Percentiles rank a stretch among this genome's conserved stretches.
phyloP scores from a whole-genome alignment of 2,888 invertebrate genomes.

The Zygothrica quintamaculata region DNA sequence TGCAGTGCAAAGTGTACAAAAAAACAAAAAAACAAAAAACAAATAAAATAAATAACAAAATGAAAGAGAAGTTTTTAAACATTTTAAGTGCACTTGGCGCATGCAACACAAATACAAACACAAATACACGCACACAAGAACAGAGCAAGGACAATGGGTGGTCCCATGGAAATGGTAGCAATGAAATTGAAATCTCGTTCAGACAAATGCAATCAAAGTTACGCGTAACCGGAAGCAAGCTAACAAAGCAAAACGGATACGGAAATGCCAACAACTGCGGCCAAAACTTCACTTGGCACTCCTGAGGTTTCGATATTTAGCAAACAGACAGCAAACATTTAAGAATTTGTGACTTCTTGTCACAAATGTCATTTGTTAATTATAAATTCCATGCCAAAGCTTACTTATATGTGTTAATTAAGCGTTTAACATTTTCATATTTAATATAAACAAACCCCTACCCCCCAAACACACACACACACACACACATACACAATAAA shows the following conservation, averaged over 20 bases:
- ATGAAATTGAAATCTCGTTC: conserved; percentile 67
- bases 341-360: no score
- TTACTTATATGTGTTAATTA: conserved; percentile 31
- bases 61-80: conserved; percentile 70
- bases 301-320: conserved; percentile 1
- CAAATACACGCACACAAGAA: no score
- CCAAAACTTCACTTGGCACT: conserved; percentile 41
- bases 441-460: conserved; percentile 37
- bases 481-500: not conserved
- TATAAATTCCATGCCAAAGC: conserved; percentile 8
- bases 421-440: conserved; percentile 31
- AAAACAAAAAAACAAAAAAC: no score
- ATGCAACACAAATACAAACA: no score
- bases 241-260: conserved; percentile 71
- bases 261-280: conserved; percentile 60
- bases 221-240: conserved; percentile 46
- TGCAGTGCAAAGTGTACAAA: no score
- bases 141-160: conserved; percentile 6
- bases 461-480: conserved; percentile 21
- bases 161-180: conserved; percentile 58
- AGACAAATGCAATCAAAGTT: conserved; percentile 51
- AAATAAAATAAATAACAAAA: conserved; percentile 56
- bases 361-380: conserved; percentile 14
- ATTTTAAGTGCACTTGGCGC: conserved; percentile 70
- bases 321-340: no score